Conservation (phyloP, 1,140 invertebrate genomes). For the Lithobius niger region DNA sequence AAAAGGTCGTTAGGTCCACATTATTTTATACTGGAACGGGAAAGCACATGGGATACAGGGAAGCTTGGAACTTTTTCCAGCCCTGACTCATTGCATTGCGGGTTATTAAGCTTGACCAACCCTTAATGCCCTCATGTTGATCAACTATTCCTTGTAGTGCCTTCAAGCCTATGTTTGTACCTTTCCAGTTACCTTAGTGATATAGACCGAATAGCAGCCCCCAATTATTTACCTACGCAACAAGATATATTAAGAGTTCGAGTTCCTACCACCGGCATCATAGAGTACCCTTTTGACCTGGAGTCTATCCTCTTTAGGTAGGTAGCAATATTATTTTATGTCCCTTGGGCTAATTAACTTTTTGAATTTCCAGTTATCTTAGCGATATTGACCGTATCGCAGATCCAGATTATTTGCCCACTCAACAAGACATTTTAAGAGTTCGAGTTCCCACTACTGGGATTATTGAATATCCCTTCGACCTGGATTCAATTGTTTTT, state of each 20-base stretch:
- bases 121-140: too few species aligned
- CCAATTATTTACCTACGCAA: slow-evolving; percentile 88
- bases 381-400: slow-evolving; percentile 79
- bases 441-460: slow-evolving; percentile 92
- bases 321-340: neutral
- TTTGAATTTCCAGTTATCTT: slow-evolving; percentile 55
- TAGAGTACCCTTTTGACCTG: slow-evolving; percentile 95
- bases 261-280: slow-evolving; percentile 94
- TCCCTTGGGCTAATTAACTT: too few species aligned
- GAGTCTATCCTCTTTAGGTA: slow-evolving; percentile 95
- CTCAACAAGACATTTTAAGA: slow-evolving; percentile 91
- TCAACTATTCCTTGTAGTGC: too few species aligned
- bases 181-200: slow-evolving; percentile 80
- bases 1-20: too few species aligned
- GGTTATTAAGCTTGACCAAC: too few species aligned
- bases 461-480: slow-evolving; percentile 97
- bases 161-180: too few species aligned
- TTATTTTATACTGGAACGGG: too few species aligned
- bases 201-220: slow-evolving; percentile 82
- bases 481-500: slow-evolving; percentile 54
- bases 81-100: too few species aligned
- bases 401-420: slow-evolving; percentile 77
- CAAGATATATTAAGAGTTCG: slow-evolving; percentile 95
- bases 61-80: too few species aligned
- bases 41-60: too few species aligned